phyloP scores from a whole-genome alignment of 2,113 vertebrate species.

The Protobothrops mucrosquamatus region DNA sequence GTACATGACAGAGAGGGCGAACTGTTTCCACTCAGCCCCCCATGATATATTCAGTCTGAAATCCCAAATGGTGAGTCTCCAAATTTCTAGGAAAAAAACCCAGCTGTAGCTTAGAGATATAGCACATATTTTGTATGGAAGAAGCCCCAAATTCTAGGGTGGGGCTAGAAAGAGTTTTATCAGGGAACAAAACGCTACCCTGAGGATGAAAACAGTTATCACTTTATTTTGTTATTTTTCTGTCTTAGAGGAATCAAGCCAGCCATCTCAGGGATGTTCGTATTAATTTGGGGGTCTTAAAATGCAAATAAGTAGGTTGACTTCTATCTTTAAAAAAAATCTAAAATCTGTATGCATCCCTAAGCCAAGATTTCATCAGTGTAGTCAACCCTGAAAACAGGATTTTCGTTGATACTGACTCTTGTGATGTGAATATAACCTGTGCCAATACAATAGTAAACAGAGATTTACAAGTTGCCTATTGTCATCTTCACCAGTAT shows the following conservation, averaged over 20 bases:
- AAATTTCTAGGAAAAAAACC: neutral
- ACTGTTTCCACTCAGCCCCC: neutral
- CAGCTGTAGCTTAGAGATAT: neutral
- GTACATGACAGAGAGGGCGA: neutral
- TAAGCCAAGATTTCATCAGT: neutral
- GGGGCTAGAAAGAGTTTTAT: neutral
- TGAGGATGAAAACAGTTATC: neutral
- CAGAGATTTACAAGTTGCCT: neutral
- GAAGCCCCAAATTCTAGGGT: neutral
- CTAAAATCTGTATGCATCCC: neutral
- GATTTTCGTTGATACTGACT: neutral
- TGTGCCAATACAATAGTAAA: neutral
- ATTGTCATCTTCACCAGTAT: neutral
- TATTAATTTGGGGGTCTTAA: neutral
- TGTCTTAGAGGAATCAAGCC: neutral
- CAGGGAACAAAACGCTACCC: neutral
- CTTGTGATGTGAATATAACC: neutral
- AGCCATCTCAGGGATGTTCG: neutral
- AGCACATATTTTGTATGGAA: neutral
- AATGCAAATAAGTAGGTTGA: neutral
- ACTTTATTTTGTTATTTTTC: neutral
- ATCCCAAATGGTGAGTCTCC: neutral
- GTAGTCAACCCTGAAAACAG: neutral
- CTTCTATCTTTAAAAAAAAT: neutral
- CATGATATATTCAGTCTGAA: neutral